These are phyloP conservation scores for Coregonus sp. DNA, from an alignment of 2,797 vertebrate species.

Conservation along the genomic window DNA sequence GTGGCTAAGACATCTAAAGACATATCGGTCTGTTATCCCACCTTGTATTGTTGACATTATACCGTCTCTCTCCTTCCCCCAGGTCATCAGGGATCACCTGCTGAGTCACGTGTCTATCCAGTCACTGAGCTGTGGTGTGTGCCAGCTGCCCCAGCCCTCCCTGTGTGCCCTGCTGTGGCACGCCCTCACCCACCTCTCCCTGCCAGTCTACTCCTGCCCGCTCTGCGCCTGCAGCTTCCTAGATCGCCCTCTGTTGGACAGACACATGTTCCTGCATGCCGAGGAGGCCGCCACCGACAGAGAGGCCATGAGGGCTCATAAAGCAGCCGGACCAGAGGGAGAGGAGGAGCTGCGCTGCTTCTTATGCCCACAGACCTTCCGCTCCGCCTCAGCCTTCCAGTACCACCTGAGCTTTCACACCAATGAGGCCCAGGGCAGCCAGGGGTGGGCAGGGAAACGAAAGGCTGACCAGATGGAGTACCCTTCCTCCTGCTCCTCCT, in stretches of 20 bases:
- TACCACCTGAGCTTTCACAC: slow-evolving; percentile 90
- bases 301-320: slow-evolving; percentile 46
- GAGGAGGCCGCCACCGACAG: slow-evolving; percentile 77
- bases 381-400: slow-evolving; percentile 84
- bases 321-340: slow-evolving; percentile 47
- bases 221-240: slow-evolving; percentile 87
- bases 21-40: slow-evolving; percentile 39
- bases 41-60: slow-evolving; percentile 74
- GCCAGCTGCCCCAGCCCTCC: slow-evolving; percentile 84
- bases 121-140: slow-evolving; percentile 84
- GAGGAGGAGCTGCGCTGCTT: slow-evolving; percentile 84
- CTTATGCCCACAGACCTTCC: slow-evolving; percentile 88
- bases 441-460: slow-evolving; percentile 78
- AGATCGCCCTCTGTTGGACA: slow-evolving; percentile 74
- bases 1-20: neutral
- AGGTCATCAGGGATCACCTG: slow-evolving; percentile 85
- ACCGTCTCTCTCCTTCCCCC: slow-evolving; percentile 8
- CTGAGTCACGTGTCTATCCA: slow-evolving; percentile 85
- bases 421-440: slow-evolving; percentile 58
- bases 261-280: slow-evolving; percentile 82
- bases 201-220: slow-evolving; percentile 89
- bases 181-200: slow-evolving; percentile 82
- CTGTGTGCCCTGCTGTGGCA: slow-evolving; percentile 94
- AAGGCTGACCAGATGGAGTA: slow-evolving; percentile 79
- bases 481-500: slow-evolving; percentile 57